phyloP scores from a whole-genome alignment of 1,140 invertebrate genomes.

The Nebria ingens region DNA sequence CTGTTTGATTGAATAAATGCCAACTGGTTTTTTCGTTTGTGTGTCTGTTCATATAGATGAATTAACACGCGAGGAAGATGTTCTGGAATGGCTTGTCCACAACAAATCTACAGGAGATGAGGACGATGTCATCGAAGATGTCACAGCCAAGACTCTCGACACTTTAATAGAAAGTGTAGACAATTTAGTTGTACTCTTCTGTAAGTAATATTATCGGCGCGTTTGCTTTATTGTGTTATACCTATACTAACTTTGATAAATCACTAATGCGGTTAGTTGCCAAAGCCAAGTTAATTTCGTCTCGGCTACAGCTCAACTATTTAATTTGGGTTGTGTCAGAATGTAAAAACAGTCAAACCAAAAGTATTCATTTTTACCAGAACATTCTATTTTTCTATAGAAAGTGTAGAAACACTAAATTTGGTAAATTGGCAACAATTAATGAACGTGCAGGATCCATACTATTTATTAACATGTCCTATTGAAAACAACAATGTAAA shows the following conservation, averaged over 20 bases:
- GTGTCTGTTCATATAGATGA: conserved; percentile 56
- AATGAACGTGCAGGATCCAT: too few relatives aligned
- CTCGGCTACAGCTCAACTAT: background rate
- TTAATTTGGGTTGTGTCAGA: background rate
- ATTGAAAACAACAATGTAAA: too few relatives aligned
- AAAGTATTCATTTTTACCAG: too few relatives aligned
- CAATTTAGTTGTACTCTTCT: conserved; percentile 85
- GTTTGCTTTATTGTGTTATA: background rate
- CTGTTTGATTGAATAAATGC: too few relatives aligned
- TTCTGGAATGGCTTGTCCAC: conserved; percentile 84
- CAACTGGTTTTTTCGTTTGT: too few relatives aligned
- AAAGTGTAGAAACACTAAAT: too few relatives aligned
- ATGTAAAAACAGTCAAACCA: background rate
- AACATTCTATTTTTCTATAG: conserved; percentile 1
- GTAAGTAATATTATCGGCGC: conserved; percentile 48
- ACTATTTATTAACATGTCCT: too few relatives aligned
- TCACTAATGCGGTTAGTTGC: background rate
- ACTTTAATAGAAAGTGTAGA: conserved; percentile 84
- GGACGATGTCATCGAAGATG: conserved; percentile 88
- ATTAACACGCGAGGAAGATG: conserved; percentile 81
- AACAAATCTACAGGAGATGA: conserved; percentile 88
- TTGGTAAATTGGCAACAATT: too few relatives aligned
- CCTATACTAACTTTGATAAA: background rate
- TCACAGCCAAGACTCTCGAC: conserved; percentile 75
- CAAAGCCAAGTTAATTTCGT: conserved; percentile 1